A percentile compares a stretch with the other conserved stretches of the same genome.
Evolutionary conservation across 2,888 invertebrate species (phyloP).

Genomic region (Cheilosia scutellata): DNA sequence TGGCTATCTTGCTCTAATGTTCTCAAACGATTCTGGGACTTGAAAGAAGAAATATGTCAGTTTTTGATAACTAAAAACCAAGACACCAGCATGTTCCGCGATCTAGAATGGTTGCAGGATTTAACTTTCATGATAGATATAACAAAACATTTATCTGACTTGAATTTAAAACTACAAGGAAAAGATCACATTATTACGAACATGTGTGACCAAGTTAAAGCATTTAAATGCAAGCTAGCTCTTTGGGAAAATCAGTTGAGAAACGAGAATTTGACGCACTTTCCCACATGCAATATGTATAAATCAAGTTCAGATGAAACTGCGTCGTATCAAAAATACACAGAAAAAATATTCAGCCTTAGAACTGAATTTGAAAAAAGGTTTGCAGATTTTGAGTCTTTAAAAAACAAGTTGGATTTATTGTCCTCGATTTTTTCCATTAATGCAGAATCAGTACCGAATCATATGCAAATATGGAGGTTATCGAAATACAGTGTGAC

Average conservation of each 20-base stretch:
- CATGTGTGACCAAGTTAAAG: constrained; percentile 74
- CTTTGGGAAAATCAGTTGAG: constrained; percentile 69
- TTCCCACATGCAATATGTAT: constrained; percentile 60
- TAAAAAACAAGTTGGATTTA: constrained; percentile 56
- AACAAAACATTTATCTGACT: constrained; percentile 57
- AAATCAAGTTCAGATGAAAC: constrained; percentile 56
- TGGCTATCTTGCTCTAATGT: constrained; percentile 76
- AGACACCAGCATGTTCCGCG: constrained; percentile 2
- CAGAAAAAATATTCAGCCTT: constrained; percentile 45
- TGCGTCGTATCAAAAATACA: constrained; percentile 59
- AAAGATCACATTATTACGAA: constrained; percentile 72
- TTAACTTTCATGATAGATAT: constrained; percentile 53
- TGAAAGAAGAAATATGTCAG: constrained; percentile 59
- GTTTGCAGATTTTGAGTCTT: constrained; percentile 71
- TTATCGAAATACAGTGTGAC: constrained; percentile 45
- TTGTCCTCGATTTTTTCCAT: constrained; percentile 10
- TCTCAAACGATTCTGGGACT: constrained; percentile 76
- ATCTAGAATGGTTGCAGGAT: not conserved
- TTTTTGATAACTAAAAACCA: constrained; percentile 40
- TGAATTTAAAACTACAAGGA: constrained; percentile 69
- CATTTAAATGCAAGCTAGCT: constrained; percentile 75
- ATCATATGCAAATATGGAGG: constrained; percentile 37
- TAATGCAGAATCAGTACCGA: constrained; percentile 45
- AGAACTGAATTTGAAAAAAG: constrained; percentile 76
- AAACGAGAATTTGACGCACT: constrained; percentile 60